phyloP scores from a whole-genome alignment of 35 echinoderm and acorn worm species.

The Amphiura filiformis region DNA sequence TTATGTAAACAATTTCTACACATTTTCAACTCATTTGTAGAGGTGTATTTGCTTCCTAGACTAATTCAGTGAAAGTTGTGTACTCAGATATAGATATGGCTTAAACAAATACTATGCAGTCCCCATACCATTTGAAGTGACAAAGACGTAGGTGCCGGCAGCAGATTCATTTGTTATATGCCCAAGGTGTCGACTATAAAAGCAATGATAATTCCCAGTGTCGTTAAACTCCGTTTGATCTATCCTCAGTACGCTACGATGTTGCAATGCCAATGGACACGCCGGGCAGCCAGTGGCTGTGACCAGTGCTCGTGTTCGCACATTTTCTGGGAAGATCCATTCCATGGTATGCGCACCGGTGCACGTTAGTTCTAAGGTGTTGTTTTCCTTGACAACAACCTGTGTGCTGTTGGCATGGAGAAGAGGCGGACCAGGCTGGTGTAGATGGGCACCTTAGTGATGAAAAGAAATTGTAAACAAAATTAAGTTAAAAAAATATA shows the following conservation, averaged over 20 bases:
- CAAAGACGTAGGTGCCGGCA: constrained; percentile 49
- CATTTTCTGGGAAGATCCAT: constrained; percentile 53
- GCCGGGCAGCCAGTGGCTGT: constrained; percentile 41
- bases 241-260: constrained; percentile 50
- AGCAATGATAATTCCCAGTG: constrained; percentile 56
- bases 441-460: constrained; percentile 13
- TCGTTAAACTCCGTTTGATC: constrained; percentile 21
- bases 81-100: too few species aligned
- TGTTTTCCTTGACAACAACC: constrained; percentile 17
- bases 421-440: neutral
- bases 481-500: too few species aligned
- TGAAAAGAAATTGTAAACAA: too few species aligned
- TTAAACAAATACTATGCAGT: too few species aligned
- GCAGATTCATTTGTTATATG: constrained; percentile 56
- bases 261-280: constrained; percentile 30
- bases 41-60: too few species aligned
- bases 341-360: constrained; percentile 58
- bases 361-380: constrained; percentile 44
- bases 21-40: too few species aligned
- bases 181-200: constrained; percentile 72
- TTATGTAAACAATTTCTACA: too few species aligned
- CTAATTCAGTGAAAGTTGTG: too few species aligned
- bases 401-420: constrained; percentile 31
- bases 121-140: constrained; percentile 12
- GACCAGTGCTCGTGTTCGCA: constrained; percentile 8